Base-by-base conservation (phyloP, 2,888 invertebrate genomes). In the Nephrocerus scutellatus region DNA sequence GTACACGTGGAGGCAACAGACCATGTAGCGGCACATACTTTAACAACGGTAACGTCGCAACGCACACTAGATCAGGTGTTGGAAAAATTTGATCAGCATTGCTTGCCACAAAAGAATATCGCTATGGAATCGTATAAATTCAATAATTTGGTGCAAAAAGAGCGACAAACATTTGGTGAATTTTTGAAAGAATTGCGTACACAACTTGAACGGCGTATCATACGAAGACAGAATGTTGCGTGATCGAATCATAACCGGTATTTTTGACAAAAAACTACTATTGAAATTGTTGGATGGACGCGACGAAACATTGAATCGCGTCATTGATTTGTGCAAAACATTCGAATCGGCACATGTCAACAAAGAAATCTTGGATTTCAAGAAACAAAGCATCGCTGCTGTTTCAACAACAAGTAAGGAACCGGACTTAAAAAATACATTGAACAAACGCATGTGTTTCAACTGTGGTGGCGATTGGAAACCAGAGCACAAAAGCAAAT, bases 161-260 rank as follows among this genome's bases (percentile, higher is more conserved):
- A 44, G 33, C 18, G 30, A 8, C 44, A 46, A 31, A 4, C 43
- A 12, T 44, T 46, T 26, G 30, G 6, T 9, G 44, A 46, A 14
- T 44, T 48, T 26, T 30, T 39, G 39, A 49, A 41, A 2, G 44
- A 46, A 34, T 29, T 45, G n/a, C 41, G 47, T 1, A 40, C 12
- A n/a, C 44, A 45, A 38, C 9, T 43, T 8, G 18, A 33, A 19
- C 24, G 38, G 39, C 13, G n/a, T 9, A 18, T 26, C 35, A 14
- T 48, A 46, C 29, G 43, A 44, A 25, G 30, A 45, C 2, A 13
- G 47, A 32, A 47, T 49, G 49, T 21, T 47, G 7, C 33, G 40
- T 16, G 48, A 46, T 35, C 43, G 44, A 9, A 48, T 46, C 13
- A 33, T 48, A 6, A 28, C 39, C 7, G 41, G 45, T 10, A 24